phyloP scores from a whole-genome alignment of 2,113 vertebrate genomes.

The Apodemus speciosus region DNA sequence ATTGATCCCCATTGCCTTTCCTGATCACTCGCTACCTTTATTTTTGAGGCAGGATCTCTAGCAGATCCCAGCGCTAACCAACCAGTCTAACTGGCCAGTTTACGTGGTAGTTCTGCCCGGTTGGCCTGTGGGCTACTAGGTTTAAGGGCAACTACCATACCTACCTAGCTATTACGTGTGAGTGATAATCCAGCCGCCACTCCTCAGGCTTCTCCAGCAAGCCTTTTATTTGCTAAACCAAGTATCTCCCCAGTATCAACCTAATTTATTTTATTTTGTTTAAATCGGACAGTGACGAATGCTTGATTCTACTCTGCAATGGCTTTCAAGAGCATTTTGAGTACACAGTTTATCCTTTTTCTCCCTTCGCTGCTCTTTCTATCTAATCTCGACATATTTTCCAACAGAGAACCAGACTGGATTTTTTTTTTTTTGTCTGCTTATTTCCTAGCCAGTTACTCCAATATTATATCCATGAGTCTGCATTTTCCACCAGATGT shows the following conservation, averaged over 20 bases:
- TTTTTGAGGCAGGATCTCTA: background rate
- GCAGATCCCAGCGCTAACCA: background rate
- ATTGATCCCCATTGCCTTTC: background rate
- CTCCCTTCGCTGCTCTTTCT: background rate
- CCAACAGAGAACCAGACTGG: background rate
- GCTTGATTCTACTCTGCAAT: background rate
- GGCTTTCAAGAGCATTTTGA: background rate
- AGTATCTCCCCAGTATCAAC: too few species aligned
- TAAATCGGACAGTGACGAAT: background rate
- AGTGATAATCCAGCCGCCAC: background rate
- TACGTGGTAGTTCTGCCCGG: too few species aligned
- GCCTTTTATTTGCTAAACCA: too few species aligned
- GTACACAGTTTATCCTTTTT: background rate
- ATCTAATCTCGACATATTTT: background rate
- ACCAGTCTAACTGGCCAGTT: background rate
- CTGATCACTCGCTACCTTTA: background rate
- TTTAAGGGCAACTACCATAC: background rate
- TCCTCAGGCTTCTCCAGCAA: background rate
- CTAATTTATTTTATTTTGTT: background rate
- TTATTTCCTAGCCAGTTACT: background rate
- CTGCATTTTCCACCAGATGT: background rate
- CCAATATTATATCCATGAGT: background rate
- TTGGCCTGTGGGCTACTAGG: background rate
- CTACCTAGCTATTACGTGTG: background rate
- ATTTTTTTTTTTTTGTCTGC: background rate